Base-by-base conservation (phyloP, 2,797 vertebrate genomes). In the Trematomus bernacchii region DNA sequence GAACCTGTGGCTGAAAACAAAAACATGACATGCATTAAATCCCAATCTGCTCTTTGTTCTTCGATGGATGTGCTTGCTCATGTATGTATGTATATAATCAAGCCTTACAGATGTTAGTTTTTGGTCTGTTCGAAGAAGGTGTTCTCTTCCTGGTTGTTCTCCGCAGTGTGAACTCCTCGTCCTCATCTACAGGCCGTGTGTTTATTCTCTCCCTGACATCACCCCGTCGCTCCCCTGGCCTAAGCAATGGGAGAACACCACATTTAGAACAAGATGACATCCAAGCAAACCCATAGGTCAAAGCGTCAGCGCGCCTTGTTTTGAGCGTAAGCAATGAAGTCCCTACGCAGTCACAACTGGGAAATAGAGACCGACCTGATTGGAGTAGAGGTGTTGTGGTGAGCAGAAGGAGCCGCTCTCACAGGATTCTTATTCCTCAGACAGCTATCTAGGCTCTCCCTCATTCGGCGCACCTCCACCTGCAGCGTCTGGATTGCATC, bases 391-490 rank as follows among this genome's bases (percentile, higher is more conserved):
- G 80, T 78, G 77, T 21, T 69, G 6, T 44, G 14, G 13, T 54
- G 42, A 0, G 61, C 18, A 13, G 69, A 0, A 62, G 63, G 10
- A 73, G 73, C 13, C 50, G 73, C 64, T 68, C 71, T 84, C 44
- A 19, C 21, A 42, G 65, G 46, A 1, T 27, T 73, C 48, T 19
- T 44, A 4, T 68, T 79, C 6, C 63, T 89, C 73, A 96, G 85
- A 42, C 84, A 94, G 77, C 87, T 91, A 67, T 97, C 95, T 53
- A 98, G 85, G 46, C 57, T 75, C 47, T 85, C 83, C 46, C 80
- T 95, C 54, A 98, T 95, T 65, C 19, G 84, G 48, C 77, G 90
- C 47, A 98, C 95, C 84, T 98, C 97, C 0, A 89, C 87, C 84
- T 93, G 96, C 69, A 98, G 93, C 0, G 86, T 92, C 3, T 73